phyloP scores from a whole-genome alignment of 2,113 vertebrate genomes.

The Oreochromis aureus region DNA sequence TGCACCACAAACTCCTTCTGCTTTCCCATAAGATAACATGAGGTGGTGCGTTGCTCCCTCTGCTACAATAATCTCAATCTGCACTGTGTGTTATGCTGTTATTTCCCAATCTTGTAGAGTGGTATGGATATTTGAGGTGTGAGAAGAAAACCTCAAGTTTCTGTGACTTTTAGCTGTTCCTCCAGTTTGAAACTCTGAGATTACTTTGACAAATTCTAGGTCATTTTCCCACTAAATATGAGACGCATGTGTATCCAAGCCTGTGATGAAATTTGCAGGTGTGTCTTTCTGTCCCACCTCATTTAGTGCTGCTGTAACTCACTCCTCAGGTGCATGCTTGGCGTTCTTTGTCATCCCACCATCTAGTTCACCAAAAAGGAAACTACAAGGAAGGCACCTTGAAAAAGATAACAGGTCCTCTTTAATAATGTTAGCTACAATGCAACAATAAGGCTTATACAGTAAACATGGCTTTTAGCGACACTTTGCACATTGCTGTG shows the following conservation, averaged over 20 bases:
- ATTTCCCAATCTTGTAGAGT: not conserved
- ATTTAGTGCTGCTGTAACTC: not conserved
- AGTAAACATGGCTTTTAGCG: not conserved
- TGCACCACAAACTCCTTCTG: not conserved
- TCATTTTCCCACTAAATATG: not conserved
- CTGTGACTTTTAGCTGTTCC: not conserved
- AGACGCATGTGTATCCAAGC: not conserved
- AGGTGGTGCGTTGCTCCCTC: not conserved
- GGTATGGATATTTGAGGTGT: not conserved
- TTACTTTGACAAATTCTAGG: not conserved
- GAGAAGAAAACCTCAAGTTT: rapidly evolving
- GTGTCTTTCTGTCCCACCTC: not conserved
- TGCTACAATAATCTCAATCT: not conserved
- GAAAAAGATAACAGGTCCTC: not conserved
- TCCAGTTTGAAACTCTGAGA: not conserved
- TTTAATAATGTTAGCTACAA: not conserved
- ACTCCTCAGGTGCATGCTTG: not conserved
- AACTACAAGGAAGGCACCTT: not conserved
- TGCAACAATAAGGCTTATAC: not conserved
- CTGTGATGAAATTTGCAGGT: not conserved
- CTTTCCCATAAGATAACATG: not conserved
- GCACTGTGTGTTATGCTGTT: not conserved
- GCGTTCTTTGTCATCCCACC: rapidly evolving
- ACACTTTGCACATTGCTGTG: not conserved
- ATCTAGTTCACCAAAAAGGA: not conserved